Percentiles rank a stretch among this genome's conserved stretches.
Evolutionary conservation across 2,797 vertebrate genomes (phyloP).

Genomic region (Apodemus agrarius): DNA sequence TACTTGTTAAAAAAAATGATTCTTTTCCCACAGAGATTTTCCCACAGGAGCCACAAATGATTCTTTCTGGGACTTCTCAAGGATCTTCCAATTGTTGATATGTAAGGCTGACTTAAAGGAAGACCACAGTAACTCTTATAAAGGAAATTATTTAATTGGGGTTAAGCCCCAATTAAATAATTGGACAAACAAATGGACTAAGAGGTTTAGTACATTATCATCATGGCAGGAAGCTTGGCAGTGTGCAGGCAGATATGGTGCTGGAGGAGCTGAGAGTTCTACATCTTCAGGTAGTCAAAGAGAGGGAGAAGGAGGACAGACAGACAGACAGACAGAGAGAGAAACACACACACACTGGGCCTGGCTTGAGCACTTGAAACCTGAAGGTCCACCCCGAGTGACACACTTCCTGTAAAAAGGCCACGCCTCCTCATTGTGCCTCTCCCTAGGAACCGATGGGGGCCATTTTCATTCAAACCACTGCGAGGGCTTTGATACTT

Average conservation of each 20-base stretch:
- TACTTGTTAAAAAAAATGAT: background rate
- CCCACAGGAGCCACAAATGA: slow-evolving; percentile 3
- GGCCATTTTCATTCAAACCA: background rate
- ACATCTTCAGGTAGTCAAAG: background rate
- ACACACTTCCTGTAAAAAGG: background rate
- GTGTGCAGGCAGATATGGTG: background rate
- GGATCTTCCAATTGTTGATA: background rate
- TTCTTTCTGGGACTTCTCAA: slow-evolving; percentile 43
- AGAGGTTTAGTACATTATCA: background rate
- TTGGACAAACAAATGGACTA: no score
- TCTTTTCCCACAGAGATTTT: background rate
- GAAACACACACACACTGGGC: no score
- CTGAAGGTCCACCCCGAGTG: background rate
- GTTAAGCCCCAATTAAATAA: no score
- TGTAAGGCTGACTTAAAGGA: background rate
- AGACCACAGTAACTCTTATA: background rate
- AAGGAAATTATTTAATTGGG: background rate
- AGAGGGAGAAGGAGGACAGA: background rate
- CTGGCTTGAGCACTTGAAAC: background rate
- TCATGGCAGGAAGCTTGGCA: background rate
- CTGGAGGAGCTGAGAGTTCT: background rate
- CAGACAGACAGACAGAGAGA: background rate
- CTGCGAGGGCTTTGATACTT: background rate
- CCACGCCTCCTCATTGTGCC: no score
- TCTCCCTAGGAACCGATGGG: background rate